phyloP scores from a whole-genome alignment of 1,140 invertebrate genomes.

The Caerostris extrusa region DNA sequence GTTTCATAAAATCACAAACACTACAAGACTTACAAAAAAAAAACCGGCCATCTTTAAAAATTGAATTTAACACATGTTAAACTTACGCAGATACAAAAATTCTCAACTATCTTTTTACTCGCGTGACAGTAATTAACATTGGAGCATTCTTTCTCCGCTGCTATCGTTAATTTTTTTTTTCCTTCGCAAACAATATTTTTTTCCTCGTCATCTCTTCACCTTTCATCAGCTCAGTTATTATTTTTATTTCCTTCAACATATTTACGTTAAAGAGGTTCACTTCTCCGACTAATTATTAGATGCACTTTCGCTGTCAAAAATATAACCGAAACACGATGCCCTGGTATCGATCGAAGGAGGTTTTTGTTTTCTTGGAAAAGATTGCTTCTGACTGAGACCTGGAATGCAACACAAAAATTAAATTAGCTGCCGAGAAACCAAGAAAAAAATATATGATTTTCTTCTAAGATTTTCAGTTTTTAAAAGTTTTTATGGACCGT shows the following conservation, averaged over 20 bases:
- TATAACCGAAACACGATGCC: constrained; percentile 52
- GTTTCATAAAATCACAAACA: background rate
- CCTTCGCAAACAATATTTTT: background rate
- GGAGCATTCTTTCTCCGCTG: background rate
- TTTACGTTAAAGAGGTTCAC: constrained; percentile 72
- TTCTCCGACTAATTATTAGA: constrained; percentile 65
- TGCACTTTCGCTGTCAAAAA: constrained; percentile 59
- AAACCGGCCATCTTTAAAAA: background rate
- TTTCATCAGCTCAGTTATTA: background rate
- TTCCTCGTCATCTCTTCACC: background rate
- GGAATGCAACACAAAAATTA: background rate
- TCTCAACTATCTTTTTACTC: background rate
- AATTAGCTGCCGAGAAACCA: background rate
- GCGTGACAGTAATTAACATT: constrained; percentile 56
- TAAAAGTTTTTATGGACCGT: background rate
- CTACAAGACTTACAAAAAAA: background rate
- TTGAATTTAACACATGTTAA: constrained; percentile 51
- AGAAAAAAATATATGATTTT: background rate
- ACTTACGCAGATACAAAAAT: constrained; percentile 1
- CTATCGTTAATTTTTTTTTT: constrained; percentile 12
- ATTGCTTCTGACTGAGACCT: background rate
- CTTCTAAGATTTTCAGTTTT: background rate
- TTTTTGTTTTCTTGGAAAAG: background rate
- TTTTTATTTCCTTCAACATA: constrained; percentile 68
- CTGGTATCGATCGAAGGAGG: constrained; percentile 22